These are phyloP conservation scores for Trachelus iudaicus DNA, from an alignment of 2,888 invertebrate species.

Conservation along the genomic window DNA sequence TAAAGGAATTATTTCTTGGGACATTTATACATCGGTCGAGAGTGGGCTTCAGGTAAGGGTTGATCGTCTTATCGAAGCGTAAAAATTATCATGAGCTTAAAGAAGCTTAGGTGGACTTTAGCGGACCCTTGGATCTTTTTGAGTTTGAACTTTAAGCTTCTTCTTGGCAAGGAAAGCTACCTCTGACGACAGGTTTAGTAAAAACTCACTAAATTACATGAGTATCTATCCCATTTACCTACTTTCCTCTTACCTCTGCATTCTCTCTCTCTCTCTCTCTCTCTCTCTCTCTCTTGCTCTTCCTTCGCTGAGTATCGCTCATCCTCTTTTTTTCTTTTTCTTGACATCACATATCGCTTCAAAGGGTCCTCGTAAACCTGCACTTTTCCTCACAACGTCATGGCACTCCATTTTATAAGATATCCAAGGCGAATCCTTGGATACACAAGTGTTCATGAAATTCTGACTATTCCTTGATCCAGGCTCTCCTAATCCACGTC, in stretches of 20 bases:
- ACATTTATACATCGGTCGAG: neutral
- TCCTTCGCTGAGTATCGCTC: neutral
- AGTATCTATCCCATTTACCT: too few relatives aligned
- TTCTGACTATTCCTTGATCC: neutral
- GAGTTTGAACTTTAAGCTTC: neutral
- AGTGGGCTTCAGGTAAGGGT: neutral
- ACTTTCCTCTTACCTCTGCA: neutral
- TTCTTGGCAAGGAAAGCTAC: neutral
- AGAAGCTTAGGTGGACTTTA: neutral
- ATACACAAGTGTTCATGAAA: neutral
- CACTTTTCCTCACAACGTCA: neutral
- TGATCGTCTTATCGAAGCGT: slow-evolving; percentile 3
- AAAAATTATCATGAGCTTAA: neutral
- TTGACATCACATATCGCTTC: neutral
- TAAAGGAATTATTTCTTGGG: neutral
- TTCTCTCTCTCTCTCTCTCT: neutral
- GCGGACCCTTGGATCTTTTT: neutral
- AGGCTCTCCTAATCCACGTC: neutral
- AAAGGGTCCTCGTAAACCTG: neutral
- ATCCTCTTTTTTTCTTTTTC: neutral
- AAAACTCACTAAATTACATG: neutral
- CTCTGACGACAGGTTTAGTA: neutral
- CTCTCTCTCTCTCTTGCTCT: neutral
- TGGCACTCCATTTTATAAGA: neutral
- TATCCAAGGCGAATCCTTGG: neutral